Evolutionary conservation across 2,888 invertebrate genomes (phyloP), one percentile per base, ranked within the genome.

Genomic region (Pinctada fucata): DNA sequence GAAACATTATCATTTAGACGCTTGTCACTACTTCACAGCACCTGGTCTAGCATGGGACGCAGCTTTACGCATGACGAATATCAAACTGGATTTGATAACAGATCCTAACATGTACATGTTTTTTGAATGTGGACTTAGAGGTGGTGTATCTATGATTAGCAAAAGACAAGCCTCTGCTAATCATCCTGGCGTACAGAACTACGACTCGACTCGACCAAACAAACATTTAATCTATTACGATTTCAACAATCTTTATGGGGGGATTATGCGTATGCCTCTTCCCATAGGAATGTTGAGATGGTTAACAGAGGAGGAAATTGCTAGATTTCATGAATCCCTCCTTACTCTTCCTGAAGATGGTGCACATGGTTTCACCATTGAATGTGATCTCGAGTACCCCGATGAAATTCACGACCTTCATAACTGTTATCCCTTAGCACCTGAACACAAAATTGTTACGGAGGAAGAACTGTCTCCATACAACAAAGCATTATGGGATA

Each of bases 121-220:
- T 5, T 76, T 72, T 45, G 71, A 76, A 66, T 10, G 16, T 16
- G 72, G 67, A 48, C 6, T 51, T 13, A 31, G 76, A 5, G 80
- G 80, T 47, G 82, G 83, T 6, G 63, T 83, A 8, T 69, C 72
- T 52, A 78, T 79, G 67, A 78, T 83, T 8, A 77, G 74, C n/a
- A 76, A 82, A 48, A 70, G 78, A 49, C 74, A 71, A 63, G 70
- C 68, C 47, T 75, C 52, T 47, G 83, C 83, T n/a, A 83, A 83
- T 70, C 77, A 82, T 74, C 79, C 80, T 6, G 68, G 79, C n/a
- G 8, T 83, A 13, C 8, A 72, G 49, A 63, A 50, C 3, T 81
- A 83, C 70, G 76, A 80, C 67, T 2, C 76, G 47, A 31, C 74
- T 13, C 51, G 72, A 50, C 64, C 76, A 8, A 69, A 13, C 8